These are phyloP conservation scores for Nothoprocta pentlandii DNA, from an alignment of 2,113 vertebrate species.

Conservation along the genomic window DNA sequence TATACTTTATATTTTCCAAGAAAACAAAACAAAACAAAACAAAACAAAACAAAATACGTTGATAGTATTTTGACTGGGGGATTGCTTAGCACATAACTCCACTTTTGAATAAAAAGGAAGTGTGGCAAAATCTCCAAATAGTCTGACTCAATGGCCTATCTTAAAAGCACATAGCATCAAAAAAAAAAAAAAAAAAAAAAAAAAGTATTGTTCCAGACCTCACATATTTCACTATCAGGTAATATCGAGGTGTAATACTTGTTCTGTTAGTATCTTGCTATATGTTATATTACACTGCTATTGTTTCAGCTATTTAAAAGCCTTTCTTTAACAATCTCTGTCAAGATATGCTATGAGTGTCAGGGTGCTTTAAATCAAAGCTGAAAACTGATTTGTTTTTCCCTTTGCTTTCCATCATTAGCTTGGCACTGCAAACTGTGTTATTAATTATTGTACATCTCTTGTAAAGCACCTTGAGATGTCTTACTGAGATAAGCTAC, in stretches of 20 bases:
- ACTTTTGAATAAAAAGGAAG: not conserved
- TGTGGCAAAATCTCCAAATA: not conserved
- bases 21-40: no score
- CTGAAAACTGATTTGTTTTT: slow-evolving; percentile 43
- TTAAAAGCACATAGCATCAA: not conserved
- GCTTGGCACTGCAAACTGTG: slow-evolving; percentile 16
- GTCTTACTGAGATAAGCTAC: slow-evolving; percentile 18
- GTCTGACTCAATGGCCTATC: not conserved
- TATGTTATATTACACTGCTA: not conserved
- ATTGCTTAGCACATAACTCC: not conserved
- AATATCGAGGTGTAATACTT: not conserved
- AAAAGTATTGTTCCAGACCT: not conserved
- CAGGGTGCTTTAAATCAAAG: slow-evolving; percentile 42
- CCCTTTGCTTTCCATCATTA: slow-evolving; percentile 41
- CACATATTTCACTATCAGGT: not conserved
- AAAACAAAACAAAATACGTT: not conserved
- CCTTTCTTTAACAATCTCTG: not conserved
- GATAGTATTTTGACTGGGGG: not conserved
- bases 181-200: not conserved
- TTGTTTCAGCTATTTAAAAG: not conserved
- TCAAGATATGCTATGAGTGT: slow-evolving; percentile 1
- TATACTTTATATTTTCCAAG: not conserved
- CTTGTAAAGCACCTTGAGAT: slow-evolving; percentile 52
- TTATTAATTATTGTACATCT: slow-evolving; percentile 48
- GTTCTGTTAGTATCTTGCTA: not conserved